Conservation (phyloP, 2,113 vertebrate species). For the Crocuta crocuta region DNA sequence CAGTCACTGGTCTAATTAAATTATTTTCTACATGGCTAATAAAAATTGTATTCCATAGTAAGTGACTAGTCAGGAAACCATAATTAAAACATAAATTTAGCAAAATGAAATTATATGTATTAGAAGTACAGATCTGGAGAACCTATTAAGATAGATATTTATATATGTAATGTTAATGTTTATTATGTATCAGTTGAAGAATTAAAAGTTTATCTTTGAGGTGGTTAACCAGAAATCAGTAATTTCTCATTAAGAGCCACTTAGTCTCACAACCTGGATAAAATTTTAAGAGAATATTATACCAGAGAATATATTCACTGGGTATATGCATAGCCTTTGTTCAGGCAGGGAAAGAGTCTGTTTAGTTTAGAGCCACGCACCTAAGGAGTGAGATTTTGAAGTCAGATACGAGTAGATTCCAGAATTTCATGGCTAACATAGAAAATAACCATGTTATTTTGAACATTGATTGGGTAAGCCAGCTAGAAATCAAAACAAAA, state of each 20-base stretch:
- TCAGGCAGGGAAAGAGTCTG: background rate
- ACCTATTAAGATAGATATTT: slow-evolving; percentile 52
- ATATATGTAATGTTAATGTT: slow-evolving; percentile 44
- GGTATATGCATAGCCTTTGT: background rate
- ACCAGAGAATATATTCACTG: background rate
- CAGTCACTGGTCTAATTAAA: slow-evolving; percentile 64
- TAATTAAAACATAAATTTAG: slow-evolving; percentile 75
- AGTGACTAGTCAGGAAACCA: slow-evolving; percentile 59
- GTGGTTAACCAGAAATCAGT: slow-evolving; percentile 51
- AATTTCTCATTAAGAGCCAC: slow-evolving; percentile 47
- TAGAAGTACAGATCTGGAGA: slow-evolving; percentile 49
- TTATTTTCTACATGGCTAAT: slow-evolving; percentile 68
- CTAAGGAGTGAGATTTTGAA: slow-evolving; percentile 16
- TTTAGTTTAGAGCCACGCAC: background rate
- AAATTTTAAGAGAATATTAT: slow-evolving; percentile 33
- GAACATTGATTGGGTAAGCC: background rate
- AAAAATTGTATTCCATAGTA: slow-evolving; percentile 63
- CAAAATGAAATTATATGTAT: slow-evolving; percentile 55
- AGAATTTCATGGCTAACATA: slow-evolving; percentile 25
- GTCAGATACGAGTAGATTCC: slow-evolving; percentile 26
- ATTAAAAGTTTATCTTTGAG: slow-evolving; percentile 60
- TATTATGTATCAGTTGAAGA: slow-evolving; percentile 42
- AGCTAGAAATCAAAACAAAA: slow-evolving; percentile 16
- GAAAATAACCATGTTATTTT: slow-evolving; percentile 32
- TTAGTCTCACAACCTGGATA: slow-evolving; percentile 49